Conservation (phyloP, 2,113 vertebrate genomes). For the Lutjanus erythropterus region DNA sequence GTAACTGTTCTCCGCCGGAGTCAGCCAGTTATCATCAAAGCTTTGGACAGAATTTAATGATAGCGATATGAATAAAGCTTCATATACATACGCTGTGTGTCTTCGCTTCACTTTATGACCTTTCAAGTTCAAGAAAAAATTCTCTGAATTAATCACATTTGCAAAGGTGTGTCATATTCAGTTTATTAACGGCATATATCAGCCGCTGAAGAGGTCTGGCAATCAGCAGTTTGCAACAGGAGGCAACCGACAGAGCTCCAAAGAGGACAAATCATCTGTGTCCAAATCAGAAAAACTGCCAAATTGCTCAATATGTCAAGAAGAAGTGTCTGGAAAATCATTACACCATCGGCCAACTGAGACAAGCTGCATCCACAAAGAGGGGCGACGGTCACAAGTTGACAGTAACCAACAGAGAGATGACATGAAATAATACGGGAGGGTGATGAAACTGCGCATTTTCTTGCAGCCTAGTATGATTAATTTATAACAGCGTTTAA, state of each 20-base stretch:
- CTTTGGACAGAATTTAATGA: neutral
- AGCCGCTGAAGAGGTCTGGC: slow-evolving; percentile 18
- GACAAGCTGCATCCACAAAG: neutral
- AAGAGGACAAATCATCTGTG: slow-evolving; percentile 16
- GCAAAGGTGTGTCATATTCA: neutral
- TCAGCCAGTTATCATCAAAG: slow-evolving; percentile 28
- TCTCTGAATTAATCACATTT: slow-evolving; percentile 29
- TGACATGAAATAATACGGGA: neutral
- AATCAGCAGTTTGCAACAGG: slow-evolving; percentile 12
- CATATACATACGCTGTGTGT: neutral
- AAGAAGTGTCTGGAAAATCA: slow-evolving; percentile 27
- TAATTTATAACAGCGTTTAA: neutral
- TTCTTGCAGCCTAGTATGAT: neutral
- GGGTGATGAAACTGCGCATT: neutral
- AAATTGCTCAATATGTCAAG: slow-evolving; percentile 33
- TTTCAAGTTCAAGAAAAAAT: slow-evolving; percentile 7
- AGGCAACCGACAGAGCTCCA: slow-evolving; percentile 9
- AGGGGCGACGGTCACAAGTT: slow-evolving; percentile 24
- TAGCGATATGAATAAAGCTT: neutral
- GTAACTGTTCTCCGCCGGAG: neutral
- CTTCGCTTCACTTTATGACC: slow-evolving; percentile 17
- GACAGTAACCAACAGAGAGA: slow-evolving; percentile 9
- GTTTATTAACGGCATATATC: slow-evolving; percentile 27
- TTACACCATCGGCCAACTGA: slow-evolving; percentile 29
- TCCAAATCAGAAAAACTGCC: neutral